Base-by-base conservation (phyloP, 2,797 vertebrate species). In the Spheniscus humboldti region DNA sequence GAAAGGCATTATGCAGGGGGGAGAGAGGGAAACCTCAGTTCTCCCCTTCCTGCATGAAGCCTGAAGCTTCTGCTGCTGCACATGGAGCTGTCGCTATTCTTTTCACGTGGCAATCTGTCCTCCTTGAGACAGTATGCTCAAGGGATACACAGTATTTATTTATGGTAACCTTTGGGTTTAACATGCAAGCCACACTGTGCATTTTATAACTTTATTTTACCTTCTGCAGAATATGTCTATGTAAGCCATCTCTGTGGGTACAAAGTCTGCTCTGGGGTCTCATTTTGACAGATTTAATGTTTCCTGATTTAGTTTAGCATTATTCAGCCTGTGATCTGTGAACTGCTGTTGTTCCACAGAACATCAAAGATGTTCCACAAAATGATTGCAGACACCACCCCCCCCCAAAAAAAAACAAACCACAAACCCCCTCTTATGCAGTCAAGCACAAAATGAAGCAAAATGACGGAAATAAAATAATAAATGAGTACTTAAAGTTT, bases 1-100 rank as follows among this genome's bases (percentile, higher is more conserved):
- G 41, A 50, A 52, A 45, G 30, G 18, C 1, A 0, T 53, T 43
- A 6, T 5, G 6, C 6, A 23, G 20, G 5, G 7, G 5, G 4
- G 3, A 23, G 18, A 80, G 13, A 31, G 18, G 30, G 24, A 86
- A 92, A 33, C 10, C 48, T 96, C 52, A 13, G 24, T 52, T 43
- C 18, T n/a, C 11, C 5, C 48, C 18, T 67, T 63, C 18, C 37
- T 81, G 9, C 41, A 4, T 2, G 25, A 86, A 57, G 13, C 35
- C 69, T 69, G 82, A 64, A 80, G 33, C 31, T 47, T 4, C 53
- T 75, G n/a, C 74, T 85, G 50, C 57, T 78, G 62, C 73, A 35
- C 4, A 1, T 6, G 69, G 74, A 93, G 33, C 24, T 69, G 45
- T 35, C 2, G 5, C 31, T 79, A 8, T 56, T 79, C 64, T 43